These are phyloP conservation scores for Aphaenogaster floridana DNA, from an alignment of 1,140 invertebrate species.

Conservation along the genomic window DNA sequence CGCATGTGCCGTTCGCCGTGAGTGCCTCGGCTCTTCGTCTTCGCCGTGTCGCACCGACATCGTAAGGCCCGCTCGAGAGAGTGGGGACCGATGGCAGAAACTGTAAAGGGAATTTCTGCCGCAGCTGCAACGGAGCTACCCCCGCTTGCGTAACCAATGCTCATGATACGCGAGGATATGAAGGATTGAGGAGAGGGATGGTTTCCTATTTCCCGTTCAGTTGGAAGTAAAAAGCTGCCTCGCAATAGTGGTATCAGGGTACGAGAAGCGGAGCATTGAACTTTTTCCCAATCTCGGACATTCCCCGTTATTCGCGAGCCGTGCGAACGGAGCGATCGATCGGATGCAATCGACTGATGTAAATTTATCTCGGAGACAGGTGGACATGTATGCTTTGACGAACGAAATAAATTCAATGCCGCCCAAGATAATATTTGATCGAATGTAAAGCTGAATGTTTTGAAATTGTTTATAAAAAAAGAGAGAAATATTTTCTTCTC, in stretches of 20 bases:
- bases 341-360: slow-evolving; percentile 16
- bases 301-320: slow-evolving; percentile 36
- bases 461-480: background rate
- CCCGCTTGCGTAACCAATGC: slow-evolving; percentile 46
- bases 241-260: background rate
- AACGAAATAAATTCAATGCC: background rate
- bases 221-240: background rate
- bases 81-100: slow-evolving; percentile 56
- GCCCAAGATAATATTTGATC: slow-evolving; percentile 4
- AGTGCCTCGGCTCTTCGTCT: slow-evolving; percentile 49
- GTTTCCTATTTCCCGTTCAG: background rate
- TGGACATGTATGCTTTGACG: background rate
- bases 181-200: background rate
- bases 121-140: slow-evolving; percentile 58
- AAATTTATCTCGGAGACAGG: slow-evolving; percentile 27
- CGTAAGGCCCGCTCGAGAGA: background rate
- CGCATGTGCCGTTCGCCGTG: slow-evolving; percentile 69
- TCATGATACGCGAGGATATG: slow-evolving; percentile 3
- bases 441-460: background rate
- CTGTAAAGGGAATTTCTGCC: slow-evolving; percentile 62
- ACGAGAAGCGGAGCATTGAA: slow-evolving; percentile 1
- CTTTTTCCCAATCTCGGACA: slow-evolving; percentile 41
- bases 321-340: slow-evolving; percentile 25
- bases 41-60: slow-evolving; percentile 34
- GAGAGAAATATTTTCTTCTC: background rate